Base-by-base conservation (phyloP, 2,888 invertebrate species). In the Osedax frankpressi region DNA sequence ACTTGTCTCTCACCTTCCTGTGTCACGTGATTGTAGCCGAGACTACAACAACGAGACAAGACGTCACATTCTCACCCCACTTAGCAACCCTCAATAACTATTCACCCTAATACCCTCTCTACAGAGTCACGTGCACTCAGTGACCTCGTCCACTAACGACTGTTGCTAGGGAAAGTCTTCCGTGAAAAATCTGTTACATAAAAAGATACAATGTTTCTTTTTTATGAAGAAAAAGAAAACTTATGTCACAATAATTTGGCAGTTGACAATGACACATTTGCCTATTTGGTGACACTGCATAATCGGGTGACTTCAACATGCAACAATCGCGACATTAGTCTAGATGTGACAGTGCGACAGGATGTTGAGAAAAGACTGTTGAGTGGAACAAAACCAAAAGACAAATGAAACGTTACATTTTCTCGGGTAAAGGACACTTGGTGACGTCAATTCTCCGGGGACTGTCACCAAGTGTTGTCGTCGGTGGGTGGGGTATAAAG, bases 381-480 rank as follows among this genome's bases (percentile, higher is more conserved):
- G 65, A 1, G 65, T 65, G 65, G 65, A 65, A 65, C 24, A 24
- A 65, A 65, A 65, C 14, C 11, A 62, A 62, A 62, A 11, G 14
- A 65, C 65, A 24, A 65, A 6, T 62, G 14, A 62, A 62, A 62
- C 1, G 26, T 2, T 2, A 62, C 63, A 62, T 62, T 62, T 62
- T 62, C 62, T 62, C 25, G 27, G 27, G 28, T 28, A 65, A 65
- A 65, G 11, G 24, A 65, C 65, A 65, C 24, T 65, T n/a, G n/a
- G 14, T n/a, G 65, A 65, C 65, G 19, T 65, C 6, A 24, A 65
- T 19, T 65, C 24, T 11, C 2, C 65, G 65, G 1, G 19, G 65
- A 65, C 1, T 65, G 65, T 65, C 65, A 65, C 65, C 6, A 65
- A 25, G 65, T 65, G 65, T 65, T 65, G 65, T 65, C 65, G 65